Percentiles rank a stretch among this genome's conserved stretches.
phyloP scores from a whole-genome alignment of 2,113 vertebrate genomes.

The Anarhynchus alexandrinus region DNA sequence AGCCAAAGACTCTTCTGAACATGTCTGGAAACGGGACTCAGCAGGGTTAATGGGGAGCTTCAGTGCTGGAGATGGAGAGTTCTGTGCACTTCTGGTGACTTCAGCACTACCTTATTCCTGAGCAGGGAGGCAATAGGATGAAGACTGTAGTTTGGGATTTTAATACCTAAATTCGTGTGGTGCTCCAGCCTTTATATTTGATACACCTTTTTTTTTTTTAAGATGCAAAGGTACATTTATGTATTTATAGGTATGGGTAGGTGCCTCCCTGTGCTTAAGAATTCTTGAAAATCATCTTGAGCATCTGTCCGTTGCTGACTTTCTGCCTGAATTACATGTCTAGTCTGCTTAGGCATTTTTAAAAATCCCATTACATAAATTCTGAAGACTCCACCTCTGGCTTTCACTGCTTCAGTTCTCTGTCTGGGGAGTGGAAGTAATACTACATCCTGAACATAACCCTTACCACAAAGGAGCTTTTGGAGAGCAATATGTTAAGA shows the following conservation, averaged over 20 bases:
- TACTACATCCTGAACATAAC: background rate
- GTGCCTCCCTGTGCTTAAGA: background rate
- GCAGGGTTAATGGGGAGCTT: background rate
- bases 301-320: background rate
- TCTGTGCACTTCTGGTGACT: fast-evolving
- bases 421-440: background rate
- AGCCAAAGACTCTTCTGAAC: background rate
- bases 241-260: background rate
- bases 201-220: too few species aligned
- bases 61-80: background rate
- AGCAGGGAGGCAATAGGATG: background rate
- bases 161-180: background rate
- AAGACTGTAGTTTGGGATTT: background rate
- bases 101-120: background rate
- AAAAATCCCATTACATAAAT: background rate
- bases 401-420: background rate
- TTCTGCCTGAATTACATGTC: background rate
- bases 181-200: background rate
- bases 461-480: background rate
- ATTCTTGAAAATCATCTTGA: background rate
- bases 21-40: background rate
- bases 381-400: background rate
- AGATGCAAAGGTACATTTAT: background rate
- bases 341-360: background rate
- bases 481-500: background rate